Conservation (phyloP, 2,888 invertebrate genomes). For the Lithophane semibrunnea region DNA sequence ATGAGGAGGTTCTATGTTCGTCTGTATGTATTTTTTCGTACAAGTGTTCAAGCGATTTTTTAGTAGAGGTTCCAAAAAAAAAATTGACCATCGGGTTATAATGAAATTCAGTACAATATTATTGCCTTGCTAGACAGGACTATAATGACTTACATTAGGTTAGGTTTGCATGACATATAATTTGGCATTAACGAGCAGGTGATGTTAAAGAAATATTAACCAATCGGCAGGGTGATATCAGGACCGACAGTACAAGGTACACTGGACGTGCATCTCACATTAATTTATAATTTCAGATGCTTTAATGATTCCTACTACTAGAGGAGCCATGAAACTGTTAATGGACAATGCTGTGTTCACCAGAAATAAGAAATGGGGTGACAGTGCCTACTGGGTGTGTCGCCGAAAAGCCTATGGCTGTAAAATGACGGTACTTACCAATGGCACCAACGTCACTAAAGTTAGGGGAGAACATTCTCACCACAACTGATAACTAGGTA, state of each 20-base stretch:
- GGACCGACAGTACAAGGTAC: too few relatives aligned
- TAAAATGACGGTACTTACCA: slow-evolving; percentile 66
- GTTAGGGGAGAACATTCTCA: slow-evolving; percentile 53
- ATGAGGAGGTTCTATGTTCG: too few relatives aligned
- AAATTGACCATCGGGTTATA: background rate
- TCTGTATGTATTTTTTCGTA: background rate
- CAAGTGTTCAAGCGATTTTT: background rate
- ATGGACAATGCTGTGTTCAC: slow-evolving; percentile 56
- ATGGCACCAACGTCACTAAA: slow-evolving; percentile 59
- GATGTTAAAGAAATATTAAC: background rate
- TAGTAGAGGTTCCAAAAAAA: too few relatives aligned
- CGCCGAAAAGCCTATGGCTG: slow-evolving; percentile 59
- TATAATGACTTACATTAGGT: background rate
- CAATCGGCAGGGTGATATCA: background rate
- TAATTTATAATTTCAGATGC: slow-evolving; percentile 58
- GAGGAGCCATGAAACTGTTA: slow-evolving; percentile 61
- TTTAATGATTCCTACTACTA: slow-evolving; percentile 63
- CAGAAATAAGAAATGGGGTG: slow-evolving; percentile 62
- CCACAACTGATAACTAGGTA: slow-evolving; percentile 7
- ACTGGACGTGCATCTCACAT: background rate
- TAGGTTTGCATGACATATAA: background rate
- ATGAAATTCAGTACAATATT: background rate
- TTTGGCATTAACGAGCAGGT: background rate
- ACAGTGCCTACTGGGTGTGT: slow-evolving; percentile 66
- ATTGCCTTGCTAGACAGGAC: background rate